Conservation (phyloP, 2,113 vertebrate species). For the Daubentonia madagascariensis region DNA sequence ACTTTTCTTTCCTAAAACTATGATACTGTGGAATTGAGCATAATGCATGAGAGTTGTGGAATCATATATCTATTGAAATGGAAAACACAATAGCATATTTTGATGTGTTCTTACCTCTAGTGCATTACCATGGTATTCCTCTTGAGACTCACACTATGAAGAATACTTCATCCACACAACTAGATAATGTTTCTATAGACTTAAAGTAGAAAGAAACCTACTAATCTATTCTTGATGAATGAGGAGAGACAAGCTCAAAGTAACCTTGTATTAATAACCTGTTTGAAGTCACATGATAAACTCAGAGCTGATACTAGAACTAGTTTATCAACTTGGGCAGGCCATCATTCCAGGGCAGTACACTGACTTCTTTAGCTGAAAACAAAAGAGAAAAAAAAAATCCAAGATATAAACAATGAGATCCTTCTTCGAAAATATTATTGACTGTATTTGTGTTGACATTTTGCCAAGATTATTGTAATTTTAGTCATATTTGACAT, state of each 20-base stretch:
- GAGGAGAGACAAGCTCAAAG: background rate
- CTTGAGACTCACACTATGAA: background rate
- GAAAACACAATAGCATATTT: background rate
- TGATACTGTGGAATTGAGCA: background rate
- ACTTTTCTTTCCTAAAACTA: background rate
- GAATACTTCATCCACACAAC: background rate
- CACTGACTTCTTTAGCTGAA: background rate
- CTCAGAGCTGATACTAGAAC: background rate
- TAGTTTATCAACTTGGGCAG: background rate
- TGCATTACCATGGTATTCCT: background rate
- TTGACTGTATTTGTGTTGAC: background rate
- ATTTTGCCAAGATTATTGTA: background rate
- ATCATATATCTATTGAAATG: background rate
- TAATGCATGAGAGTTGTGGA: background rate
- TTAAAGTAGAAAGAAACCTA: background rate
- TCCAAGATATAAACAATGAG: background rate
- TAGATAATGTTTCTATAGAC: background rate
- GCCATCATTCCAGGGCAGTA: accelerated
- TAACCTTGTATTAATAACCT: background rate
- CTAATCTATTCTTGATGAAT: background rate
- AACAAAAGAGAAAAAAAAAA: background rate
- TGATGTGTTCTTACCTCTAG: background rate
- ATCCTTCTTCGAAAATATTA: background rate
- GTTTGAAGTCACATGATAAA: background rate
- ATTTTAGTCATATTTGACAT: background rate